Base-by-base conservation (phyloP, 2,113 vertebrate genomes). In the Myanophis thanlyinensis region DNA sequence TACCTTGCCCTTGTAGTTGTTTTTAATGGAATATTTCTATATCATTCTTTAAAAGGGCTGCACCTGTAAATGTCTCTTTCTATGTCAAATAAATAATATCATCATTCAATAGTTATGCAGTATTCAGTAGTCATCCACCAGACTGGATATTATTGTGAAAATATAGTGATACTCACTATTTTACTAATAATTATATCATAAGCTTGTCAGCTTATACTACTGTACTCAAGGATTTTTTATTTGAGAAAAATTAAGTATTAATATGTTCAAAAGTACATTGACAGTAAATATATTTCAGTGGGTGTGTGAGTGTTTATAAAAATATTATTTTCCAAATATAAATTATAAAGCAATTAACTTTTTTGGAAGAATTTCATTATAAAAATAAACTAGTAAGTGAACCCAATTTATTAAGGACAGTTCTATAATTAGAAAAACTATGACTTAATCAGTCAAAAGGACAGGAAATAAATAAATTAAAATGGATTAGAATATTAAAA, bases 331-430 rank as follows among this genome's bases (percentile, higher is more conserved):
- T 73, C 67, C n/a, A 80, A 80, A 40, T 80, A 80, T 80, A 80
- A 73, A 40, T 35, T 73, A 35, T 73, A 80, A 80, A 80, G 67
- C n/a, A 20, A 40, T 80, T 80, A 80, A 80, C 67, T 80, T 80
- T 80, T 80, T 80, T 1, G 35, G 67, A 40, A 20, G 18, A 80
- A 25, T 93, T 94, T 89, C 4, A 86, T 48, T 27, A 80, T 47
- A 54, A 84, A 92, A 89, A 90, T 89, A 0, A 1, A 22, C 2
- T 0, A 88, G 2, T 2, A 89, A 91, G 35, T 44, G 1, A 1
- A 0, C 51, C 9, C 6, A 0, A 2, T 89, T 4, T 46, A 15
- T 9, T 85, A n/a, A 59, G 0, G 1, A 27, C 0, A 0, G 2
- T 89, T 15, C 6, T 67, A 5, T 90, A 3, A 1, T 51, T 91